These are phyloP conservation scores for Ciona savignyi DNA, from an alignment of 23 tunicate genomes.

Conservation along the genomic window DNA sequence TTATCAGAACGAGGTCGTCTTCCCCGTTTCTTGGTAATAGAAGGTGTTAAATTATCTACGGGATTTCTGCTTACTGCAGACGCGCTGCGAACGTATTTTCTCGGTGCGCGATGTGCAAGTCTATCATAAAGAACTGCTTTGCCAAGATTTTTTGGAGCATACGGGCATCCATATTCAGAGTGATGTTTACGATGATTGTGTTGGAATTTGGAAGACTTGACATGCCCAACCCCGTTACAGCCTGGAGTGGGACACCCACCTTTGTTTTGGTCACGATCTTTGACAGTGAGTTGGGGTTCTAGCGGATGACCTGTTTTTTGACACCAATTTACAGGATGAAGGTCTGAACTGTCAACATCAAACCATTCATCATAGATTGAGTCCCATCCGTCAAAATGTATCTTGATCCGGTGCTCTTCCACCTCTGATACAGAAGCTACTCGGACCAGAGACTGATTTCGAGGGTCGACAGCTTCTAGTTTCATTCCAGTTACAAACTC, in stretches of 20 bases:
- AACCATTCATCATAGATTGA: constrained; percentile 35
- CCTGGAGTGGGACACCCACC: constrained; percentile 52
- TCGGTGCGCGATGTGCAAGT: background rate
- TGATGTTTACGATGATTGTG: constrained; percentile 41
- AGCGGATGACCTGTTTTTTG: constrained; percentile 25
- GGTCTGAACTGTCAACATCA: constrained; percentile 40
- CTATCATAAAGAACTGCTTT: constrained; percentile 13
- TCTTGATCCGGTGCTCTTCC: constrained; percentile 37
- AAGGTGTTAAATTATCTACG: background rate
- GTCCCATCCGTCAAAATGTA: constrained; percentile 75
- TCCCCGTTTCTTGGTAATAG: background rate
- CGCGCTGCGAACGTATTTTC: background rate
- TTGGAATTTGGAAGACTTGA: constrained; percentile 17
- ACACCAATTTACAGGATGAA: constrained; percentile 60
- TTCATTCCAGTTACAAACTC: constrained; percentile 47
- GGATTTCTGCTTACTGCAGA: background rate
- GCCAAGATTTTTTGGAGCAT: constrained; percentile 45
- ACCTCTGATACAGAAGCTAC: constrained; percentile 39
- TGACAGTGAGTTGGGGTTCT: constrained; percentile 13
- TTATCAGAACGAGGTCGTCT: background rate
- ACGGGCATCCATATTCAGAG: constrained; percentile 81
- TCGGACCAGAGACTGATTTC: constrained; percentile 44
- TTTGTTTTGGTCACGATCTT: background rate
- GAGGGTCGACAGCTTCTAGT: constrained; percentile 49
- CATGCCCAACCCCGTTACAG: constrained; percentile 59